phyloP scores from a whole-genome alignment of 2,888 invertebrate genomes.

The Theretra japonica region DNA sequence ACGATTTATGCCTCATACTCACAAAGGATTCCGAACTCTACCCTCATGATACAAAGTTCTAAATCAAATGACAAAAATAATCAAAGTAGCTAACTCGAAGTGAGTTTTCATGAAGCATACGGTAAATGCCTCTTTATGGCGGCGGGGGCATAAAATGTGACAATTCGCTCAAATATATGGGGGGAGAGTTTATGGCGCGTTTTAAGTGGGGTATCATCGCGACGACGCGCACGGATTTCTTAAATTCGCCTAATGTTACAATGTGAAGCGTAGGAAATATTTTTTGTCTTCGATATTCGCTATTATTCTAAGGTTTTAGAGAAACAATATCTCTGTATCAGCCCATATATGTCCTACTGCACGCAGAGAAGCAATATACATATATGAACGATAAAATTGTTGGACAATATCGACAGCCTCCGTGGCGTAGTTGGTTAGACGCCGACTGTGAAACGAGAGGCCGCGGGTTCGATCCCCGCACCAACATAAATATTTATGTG shows the following conservation, averaged over 20 bases:
- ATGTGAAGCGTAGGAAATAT: not conserved
- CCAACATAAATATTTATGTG: too few relatives aligned
- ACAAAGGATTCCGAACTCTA: conserved; percentile 1
- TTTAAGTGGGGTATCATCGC: conserved; percentile 46
- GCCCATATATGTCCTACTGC: too few relatives aligned
- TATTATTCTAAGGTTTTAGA: too few relatives aligned
- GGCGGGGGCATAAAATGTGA: conserved; percentile 47
- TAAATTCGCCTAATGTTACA: not conserved
- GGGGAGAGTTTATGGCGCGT: conserved; percentile 48
- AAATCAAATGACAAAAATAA: conserved; percentile 29
- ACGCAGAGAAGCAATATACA: too few relatives aligned
- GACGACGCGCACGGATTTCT: conserved; percentile 10
- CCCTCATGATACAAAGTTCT: conserved; percentile 22
- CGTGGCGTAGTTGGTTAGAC: too few relatives aligned
- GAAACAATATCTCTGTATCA: too few relatives aligned
- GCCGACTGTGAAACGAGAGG: too few relatives aligned
- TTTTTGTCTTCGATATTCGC: too few relatives aligned
- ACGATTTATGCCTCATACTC: conserved; percentile 35
- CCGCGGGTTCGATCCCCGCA: too few relatives aligned
- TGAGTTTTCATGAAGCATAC: conserved; percentile 61
- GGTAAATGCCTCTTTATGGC: conserved; percentile 58
- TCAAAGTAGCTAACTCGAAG: conserved; percentile 43
- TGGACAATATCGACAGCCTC: too few relatives aligned
- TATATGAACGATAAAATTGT: too few relatives aligned
- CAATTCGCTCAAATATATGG: conserved; percentile 43